phyloP scores from a whole-genome alignment of 53 echinoderm and acorn worm genomes.

The Temnopleurus reevesii region DNA sequence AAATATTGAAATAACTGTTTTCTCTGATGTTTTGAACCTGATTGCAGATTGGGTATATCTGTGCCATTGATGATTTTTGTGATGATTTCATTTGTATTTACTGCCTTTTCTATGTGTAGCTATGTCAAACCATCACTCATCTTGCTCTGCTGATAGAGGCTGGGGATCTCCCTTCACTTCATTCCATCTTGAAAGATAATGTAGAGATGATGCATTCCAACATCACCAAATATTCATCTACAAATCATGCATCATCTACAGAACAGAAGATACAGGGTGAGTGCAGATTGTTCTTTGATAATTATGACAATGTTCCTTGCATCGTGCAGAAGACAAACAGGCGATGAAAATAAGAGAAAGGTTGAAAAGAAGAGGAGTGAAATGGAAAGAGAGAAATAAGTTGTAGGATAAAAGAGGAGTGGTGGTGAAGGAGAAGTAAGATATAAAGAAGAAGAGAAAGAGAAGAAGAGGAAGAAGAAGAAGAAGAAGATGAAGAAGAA shows the following conservation, averaged over 20 bases:
- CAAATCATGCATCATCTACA: neutral
- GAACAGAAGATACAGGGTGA: neutral
- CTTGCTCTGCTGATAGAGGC: constrained; percentile 58
- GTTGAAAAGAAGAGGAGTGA: too few relatives aligned
- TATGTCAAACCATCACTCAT: constrained; percentile 83
- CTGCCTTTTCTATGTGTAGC: constrained; percentile 43
- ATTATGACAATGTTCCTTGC: too few relatives aligned
- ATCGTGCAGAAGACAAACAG: too few relatives aligned
- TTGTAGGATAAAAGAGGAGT: neutral
- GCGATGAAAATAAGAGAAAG: too few relatives aligned
- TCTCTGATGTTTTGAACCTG: too few relatives aligned
- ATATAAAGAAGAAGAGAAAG: neutral
- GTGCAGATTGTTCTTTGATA: too few relatives aligned
- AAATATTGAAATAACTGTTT: too few relatives aligned
- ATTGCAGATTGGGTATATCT: too few relatives aligned
- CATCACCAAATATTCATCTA: constrained; percentile 18
- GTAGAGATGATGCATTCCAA: constrained; percentile 39
- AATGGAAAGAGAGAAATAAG: neutral
- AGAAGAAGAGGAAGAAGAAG: neutral
- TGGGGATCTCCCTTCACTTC: constrained; percentile 60
- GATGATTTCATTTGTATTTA: neutral
- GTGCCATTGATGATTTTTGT: too few relatives aligned
- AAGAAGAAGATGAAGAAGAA: neutral
- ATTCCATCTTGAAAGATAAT: neutral
- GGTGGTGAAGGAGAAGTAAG: neutral